phyloP scores from a whole-genome alignment of 2,113 vertebrate species.

The Theristicus caerulescens region DNA sequence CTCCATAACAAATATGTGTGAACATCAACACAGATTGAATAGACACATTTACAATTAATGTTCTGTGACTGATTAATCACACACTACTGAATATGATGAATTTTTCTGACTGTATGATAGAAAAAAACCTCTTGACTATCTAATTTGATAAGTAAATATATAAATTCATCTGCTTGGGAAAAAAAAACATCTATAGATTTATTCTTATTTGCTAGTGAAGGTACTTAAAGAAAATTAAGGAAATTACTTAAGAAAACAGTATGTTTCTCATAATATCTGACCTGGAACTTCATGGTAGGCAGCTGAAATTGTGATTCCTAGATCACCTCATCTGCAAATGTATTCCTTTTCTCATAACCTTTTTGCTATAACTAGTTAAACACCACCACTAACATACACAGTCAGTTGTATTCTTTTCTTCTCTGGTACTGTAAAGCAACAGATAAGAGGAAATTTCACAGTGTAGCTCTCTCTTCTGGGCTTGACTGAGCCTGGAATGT shows the following conservation, averaged over 20 bases:
- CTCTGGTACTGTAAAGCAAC: background rate
- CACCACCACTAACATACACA: rapidly evolving
- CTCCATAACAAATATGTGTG: background rate
- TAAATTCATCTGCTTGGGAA: background rate
- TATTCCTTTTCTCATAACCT: background rate
- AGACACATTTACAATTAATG: background rate
- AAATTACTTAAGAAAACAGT: background rate
- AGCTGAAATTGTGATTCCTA: background rate
- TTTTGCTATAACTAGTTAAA: background rate
- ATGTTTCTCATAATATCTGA: background rate
- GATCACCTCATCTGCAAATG: background rate
- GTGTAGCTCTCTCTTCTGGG: background rate
- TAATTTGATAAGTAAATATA: conserved; percentile 29
- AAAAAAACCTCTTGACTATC: background rate
- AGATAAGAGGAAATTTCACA: background rate
- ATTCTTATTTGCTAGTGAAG: background rate
- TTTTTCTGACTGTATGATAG: background rate
- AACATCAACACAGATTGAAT: background rate
- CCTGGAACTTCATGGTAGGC: background rate
- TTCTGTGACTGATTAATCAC: background rate
- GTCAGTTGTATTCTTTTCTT: background rate
- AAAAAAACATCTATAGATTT: background rate
- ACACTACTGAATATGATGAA: background rate
- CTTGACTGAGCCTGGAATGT: background rate
- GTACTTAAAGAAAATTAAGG: background rate